phyloP scores from a whole-genome alignment of 2,113 vertebrate genomes.

The Marcusenius ussheri region DNA sequence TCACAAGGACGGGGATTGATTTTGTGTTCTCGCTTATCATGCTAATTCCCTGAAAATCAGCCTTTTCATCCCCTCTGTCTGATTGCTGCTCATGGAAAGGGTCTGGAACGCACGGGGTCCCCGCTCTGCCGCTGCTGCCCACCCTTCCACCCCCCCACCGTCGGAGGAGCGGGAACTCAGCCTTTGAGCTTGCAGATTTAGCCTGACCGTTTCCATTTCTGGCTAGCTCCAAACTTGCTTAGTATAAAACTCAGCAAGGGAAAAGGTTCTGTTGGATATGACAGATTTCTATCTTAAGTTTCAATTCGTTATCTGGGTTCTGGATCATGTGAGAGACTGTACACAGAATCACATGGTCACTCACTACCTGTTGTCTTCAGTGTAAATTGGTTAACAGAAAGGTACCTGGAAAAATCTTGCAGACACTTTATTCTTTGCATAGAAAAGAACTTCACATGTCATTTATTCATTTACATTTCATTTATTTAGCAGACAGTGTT shows the following conservation, averaged over 20 bases:
- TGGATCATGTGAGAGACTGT: neutral
- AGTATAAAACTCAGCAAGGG: neutral
- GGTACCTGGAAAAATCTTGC: neutral
- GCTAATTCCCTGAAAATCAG: slow-evolving; percentile 99
- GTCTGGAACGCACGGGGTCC: slow-evolving; percentile 84
- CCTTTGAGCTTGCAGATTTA: neutral
- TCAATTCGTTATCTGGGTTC: neutral
- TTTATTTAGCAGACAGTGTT: neutral
- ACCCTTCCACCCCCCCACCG: slow-evolving; percentile 29
- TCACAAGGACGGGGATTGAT: slow-evolving; percentile 99
- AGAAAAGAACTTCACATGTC: neutral
- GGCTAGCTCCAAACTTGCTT: neutral
- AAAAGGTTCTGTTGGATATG: neutral
- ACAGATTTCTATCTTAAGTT: neutral
- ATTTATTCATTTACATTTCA: neutral
- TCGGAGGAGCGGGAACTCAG: neutral
- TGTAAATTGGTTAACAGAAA: neutral
- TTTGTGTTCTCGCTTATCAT: slow-evolving; percentile 99
- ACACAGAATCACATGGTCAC: neutral
- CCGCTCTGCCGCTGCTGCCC: slow-evolving; percentile 70
- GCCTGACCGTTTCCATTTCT: neutral
- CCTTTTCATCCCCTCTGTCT: slow-evolving; percentile 97
- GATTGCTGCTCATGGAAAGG: slow-evolving; percentile 96
- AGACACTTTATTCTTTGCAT: neutral
- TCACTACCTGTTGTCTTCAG: neutral